Evolutionary conservation across 2,113 vertebrate genomes (phyloP).

Genomic region (Aphyosemion australe): DNA sequence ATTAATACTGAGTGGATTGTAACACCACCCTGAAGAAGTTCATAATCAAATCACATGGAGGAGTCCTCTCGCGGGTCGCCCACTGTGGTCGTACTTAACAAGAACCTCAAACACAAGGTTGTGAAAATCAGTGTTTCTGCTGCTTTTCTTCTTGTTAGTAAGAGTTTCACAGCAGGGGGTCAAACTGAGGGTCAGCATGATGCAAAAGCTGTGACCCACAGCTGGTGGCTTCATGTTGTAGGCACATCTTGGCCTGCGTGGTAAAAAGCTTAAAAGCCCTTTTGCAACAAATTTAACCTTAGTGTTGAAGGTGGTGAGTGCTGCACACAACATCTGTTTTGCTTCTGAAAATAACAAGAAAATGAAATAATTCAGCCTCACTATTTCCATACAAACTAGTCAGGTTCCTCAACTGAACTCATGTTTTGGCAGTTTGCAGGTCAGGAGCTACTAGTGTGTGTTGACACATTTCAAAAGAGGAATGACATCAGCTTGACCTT

Average conservation of each 20-base stretch:
- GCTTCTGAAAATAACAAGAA: too few relatives aligned
- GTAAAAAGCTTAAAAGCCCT: constrained; percentile 2
- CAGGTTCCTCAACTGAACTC: too few relatives aligned
- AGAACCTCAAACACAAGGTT: constrained; percentile 18
- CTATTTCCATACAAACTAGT: too few relatives aligned
- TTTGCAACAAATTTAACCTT: too few relatives aligned
- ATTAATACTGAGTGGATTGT: constrained; percentile 51
- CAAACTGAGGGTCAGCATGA: constrained; percentile 4
- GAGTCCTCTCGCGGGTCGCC: constrained; percentile 28
- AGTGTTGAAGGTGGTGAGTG: too few relatives aligned
- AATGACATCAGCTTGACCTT: too few relatives aligned
- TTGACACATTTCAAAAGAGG: too few relatives aligned
- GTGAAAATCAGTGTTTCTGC: constrained; percentile 32
- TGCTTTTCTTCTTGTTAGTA: background rate
- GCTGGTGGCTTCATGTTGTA: background rate
- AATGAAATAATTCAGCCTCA: too few relatives aligned
- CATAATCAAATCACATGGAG: constrained; percentile 50
- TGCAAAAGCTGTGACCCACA: background rate
- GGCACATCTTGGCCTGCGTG: background rate
- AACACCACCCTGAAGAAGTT: constrained; percentile 32
- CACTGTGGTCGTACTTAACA: constrained; percentile 44
- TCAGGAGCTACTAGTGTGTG: too few relatives aligned
- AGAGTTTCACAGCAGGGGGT: constrained; percentile 10
- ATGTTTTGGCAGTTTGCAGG: too few relatives aligned
- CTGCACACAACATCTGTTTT: too few relatives aligned